These are phyloP conservation scores for Macrosteles quadrilineatus DNA, from an alignment of 1,140 invertebrate genomes.

Conservation along the genomic window DNA sequence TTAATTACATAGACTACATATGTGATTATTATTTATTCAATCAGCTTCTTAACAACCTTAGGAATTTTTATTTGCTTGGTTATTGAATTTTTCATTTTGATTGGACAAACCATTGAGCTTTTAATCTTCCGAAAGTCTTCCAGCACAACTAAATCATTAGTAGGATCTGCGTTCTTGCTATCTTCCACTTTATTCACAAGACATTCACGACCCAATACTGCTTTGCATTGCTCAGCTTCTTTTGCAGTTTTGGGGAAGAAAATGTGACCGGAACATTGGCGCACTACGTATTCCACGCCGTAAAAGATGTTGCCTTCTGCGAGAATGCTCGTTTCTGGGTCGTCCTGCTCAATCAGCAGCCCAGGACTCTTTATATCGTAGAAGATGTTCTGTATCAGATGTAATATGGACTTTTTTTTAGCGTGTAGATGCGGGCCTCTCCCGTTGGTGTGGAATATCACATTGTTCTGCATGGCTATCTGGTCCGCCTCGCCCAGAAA, in stretches of 20 bases:
- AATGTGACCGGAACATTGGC: background rate
- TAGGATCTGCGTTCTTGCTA: background rate
- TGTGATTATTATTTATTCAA: too few species aligned
- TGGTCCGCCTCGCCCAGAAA: conserved; percentile 2
- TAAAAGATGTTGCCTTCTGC: conserved; percentile 11
- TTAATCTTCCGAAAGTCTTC: background rate
- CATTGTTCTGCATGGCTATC: conserved; percentile 17
- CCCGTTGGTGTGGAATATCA: background rate
- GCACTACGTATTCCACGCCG: background rate
- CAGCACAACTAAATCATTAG: background rate
- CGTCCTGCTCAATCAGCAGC: background rate
- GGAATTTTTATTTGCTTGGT: background rate
- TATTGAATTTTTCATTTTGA: background rate
- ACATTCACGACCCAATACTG: background rate
- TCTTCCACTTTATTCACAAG: background rate
- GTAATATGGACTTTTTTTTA: background rate
- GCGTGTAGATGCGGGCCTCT: conserved; percentile 13
- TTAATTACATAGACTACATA: too few species aligned
- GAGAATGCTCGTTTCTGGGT: background rate
- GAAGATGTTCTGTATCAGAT: conserved; percentile 7
- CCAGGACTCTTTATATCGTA: background rate
- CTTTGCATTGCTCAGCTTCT: background rate
- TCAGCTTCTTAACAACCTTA: background rate
- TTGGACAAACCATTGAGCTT: background rate
- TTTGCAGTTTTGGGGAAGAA: background rate